Evolutionary conservation across 2,797 vertebrate genomes (phyloP).

Genomic region (Paguma larvata): DNA sequence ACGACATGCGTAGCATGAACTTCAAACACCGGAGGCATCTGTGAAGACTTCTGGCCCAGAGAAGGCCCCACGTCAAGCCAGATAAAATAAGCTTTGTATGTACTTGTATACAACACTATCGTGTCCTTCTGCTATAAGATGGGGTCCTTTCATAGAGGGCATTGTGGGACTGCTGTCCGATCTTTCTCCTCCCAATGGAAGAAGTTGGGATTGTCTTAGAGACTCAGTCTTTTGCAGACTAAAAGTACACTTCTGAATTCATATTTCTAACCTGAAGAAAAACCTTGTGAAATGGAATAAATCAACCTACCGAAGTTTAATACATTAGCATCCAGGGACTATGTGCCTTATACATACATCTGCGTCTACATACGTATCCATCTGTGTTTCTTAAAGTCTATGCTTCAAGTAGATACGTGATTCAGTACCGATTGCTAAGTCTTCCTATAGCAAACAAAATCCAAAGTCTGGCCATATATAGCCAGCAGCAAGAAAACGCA

Average conservation of each 20-base stretch:
- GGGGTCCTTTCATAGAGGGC: neutral
- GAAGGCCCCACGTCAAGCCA: neutral
- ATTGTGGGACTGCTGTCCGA: neutral
- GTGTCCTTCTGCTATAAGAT: neutral
- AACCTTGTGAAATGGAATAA: constrained; percentile 4
- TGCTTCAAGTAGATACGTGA: neutral
- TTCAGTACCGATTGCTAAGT: neutral
- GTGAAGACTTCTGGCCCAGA: neutral
- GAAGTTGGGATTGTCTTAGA: neutral
- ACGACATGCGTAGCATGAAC: neutral
- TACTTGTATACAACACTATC: neutral
- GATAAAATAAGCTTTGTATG: neutral
- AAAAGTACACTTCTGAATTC: neutral
- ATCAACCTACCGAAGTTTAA: neutral
- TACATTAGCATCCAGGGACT: neutral
- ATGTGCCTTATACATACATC: neutral
- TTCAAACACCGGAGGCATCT: constrained; percentile 26
- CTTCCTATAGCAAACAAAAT: neutral
- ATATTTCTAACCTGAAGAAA: neutral
- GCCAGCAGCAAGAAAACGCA: neutral
- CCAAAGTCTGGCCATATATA: neutral
- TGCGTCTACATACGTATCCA: neutral
- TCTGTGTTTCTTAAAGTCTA: neutral
- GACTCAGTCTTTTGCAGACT: neutral
- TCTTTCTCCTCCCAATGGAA: neutral